These are phyloP conservation scores for Strix uralensis DNA, from an alignment of 2,113 vertebrate species.

Conservation along the genomic window DNA sequence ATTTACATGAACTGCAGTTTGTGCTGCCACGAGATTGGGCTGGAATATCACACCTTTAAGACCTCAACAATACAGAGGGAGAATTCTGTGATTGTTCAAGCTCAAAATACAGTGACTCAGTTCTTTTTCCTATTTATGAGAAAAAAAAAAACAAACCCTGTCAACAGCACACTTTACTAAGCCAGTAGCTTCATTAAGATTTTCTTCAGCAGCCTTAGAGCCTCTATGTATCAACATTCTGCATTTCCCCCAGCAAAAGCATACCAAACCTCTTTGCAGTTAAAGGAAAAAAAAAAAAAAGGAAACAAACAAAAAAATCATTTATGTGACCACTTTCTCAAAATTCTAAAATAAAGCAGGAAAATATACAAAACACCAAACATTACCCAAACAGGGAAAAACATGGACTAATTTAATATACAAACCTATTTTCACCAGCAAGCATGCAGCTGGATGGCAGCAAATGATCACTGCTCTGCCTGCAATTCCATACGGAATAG, in stretches of 20 bases:
- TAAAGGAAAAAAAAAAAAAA: background rate
- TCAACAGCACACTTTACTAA: background rate
- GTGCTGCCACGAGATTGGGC: background rate
- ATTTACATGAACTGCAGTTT: background rate
- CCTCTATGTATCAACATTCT: background rate
- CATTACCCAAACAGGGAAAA: background rate
- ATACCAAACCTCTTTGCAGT: background rate
- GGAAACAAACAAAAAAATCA: background rate
- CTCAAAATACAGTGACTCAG: background rate
- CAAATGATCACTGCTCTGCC: background rate
- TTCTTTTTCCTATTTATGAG: background rate
- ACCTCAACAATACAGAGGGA: background rate
- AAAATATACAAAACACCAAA: background rate
- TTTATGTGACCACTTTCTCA: background rate
- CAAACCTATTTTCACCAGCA: background rate
- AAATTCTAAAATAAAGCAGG: background rate
- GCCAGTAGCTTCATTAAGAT: background rate
- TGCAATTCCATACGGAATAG: background rate
- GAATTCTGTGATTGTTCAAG: background rate
- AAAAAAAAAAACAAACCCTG: background rate
- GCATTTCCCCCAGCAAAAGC: background rate
- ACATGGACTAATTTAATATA: background rate
- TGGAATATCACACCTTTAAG: background rate
- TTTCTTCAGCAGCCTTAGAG: background rate
- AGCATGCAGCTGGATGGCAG: background rate